phyloP scores from a whole-genome alignment of 2,888 invertebrate genomes.

The Automeris io region DNA sequence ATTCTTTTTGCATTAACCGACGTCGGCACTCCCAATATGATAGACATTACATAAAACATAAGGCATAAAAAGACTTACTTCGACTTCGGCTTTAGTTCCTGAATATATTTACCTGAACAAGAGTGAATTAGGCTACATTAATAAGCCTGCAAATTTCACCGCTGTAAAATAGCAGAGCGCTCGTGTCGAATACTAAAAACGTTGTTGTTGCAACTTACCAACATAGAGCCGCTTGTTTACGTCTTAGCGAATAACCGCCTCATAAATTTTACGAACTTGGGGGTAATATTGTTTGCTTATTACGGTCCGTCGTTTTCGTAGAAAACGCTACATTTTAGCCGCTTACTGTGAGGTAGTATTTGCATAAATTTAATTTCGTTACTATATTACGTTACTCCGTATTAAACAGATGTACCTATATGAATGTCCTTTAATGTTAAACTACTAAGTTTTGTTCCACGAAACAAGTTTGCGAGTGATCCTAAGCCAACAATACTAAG shows the following conservation, averaged over 20 bases:
- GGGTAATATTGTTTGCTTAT: conserved; percentile 60
- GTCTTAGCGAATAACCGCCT: conserved; percentile 55
- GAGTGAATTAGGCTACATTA: conserved; percentile 1
- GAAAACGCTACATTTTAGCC: conserved; percentile 41
- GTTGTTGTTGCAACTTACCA: conserved; percentile 5
- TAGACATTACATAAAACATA: too few species aligned
- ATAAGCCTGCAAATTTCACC: conserved; percentile 2
- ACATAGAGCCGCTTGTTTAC: conserved; percentile 41
- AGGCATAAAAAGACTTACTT: too few species aligned
- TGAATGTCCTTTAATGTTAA: too few species aligned
- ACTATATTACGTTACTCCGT: conserved; percentile 3
- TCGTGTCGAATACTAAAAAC: conserved; percentile 26
- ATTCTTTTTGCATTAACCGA: too few species aligned
- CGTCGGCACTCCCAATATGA: too few species aligned
- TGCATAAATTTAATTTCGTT: conserved; percentile 52
- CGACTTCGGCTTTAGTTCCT: too few species aligned
- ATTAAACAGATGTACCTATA: conserved; percentile 4
- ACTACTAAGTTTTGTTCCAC: background rate
- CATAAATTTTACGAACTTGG: conserved; percentile 63
- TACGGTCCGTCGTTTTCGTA: conserved; percentile 43
- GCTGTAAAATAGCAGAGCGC: conserved; percentile 7
- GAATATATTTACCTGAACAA: background rate
- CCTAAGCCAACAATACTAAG: background rate
- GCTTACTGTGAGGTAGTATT: conserved; percentile 39
- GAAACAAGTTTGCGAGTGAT: background rate